phyloP scores from a whole-genome alignment of 2,113 vertebrate species.

The Baryphthengus martii region DNA sequence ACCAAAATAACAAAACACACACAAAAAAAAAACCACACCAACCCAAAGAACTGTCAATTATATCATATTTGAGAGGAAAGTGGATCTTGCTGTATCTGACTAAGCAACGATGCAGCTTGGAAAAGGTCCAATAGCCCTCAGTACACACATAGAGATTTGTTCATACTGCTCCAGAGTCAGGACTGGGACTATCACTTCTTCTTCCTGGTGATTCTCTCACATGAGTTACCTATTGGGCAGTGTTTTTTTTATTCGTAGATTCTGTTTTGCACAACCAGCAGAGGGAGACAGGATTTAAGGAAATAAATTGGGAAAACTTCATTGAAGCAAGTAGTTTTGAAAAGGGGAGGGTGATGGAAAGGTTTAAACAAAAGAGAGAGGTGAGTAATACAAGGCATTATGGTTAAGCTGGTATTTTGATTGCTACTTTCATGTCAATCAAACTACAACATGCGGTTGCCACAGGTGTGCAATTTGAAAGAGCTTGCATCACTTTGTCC shows the following conservation, averaged over 20 bases:
- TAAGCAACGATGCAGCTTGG: not conserved
- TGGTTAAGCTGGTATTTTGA: not conserved
- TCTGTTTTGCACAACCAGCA: constrained; percentile 85
- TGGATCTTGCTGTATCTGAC: not conserved
- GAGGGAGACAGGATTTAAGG: constrained; percentile 95
- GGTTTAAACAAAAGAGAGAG: not conserved
- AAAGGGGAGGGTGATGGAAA: not conserved
- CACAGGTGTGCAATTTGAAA: not conserved
- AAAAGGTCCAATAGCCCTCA: not conserved
- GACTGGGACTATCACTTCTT: not conserved
- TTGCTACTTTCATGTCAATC: not conserved
- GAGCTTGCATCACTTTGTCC: not conserved
- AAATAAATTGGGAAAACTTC: constrained; percentile 72
- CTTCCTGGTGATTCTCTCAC: not conserved
- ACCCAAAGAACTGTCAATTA: not conserved
- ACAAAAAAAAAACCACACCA: not conserved
- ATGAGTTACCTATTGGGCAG: not conserved
- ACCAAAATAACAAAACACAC: not conserved
- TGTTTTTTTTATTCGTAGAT: not conserved
- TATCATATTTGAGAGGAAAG: not conserved
- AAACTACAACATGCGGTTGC: not conserved
- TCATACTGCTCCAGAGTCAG: not conserved
- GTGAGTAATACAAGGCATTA: not conserved
- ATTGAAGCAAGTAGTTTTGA: constrained; percentile 10
- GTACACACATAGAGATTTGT: not conserved